Conservation (phyloP, 2,113 vertebrate species). For the Origma solitaria region DNA sequence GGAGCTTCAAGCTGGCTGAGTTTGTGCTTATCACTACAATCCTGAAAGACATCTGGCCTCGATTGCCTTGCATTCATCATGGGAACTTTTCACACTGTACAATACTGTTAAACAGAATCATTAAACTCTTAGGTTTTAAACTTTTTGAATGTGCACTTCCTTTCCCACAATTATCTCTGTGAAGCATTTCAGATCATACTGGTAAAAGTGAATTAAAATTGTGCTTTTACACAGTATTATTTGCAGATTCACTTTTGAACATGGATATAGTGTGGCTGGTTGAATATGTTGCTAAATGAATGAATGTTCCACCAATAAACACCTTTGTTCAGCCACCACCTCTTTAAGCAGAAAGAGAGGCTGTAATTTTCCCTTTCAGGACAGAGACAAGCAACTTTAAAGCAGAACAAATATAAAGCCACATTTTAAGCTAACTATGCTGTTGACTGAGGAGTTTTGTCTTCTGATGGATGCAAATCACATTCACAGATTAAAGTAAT, state of each 20-base stretch:
- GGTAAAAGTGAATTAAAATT: background rate
- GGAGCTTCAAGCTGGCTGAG: background rate
- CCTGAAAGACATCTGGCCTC: background rate
- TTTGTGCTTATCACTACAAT: background rate
- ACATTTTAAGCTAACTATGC: background rate
- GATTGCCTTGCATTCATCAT: background rate
- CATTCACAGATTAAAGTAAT: slow-evolving; percentile 69
- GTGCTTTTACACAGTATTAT: background rate
- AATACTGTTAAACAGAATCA: background rate
- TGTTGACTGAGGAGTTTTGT: background rate
- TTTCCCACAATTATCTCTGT: background rate
- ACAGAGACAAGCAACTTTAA: background rate
- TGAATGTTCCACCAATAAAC: background rate
- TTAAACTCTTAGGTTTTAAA: background rate
- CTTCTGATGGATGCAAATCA: slow-evolving; percentile 48
- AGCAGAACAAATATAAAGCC: background rate
- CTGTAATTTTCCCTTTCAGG: background rate
- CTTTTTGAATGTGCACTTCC: background rate
- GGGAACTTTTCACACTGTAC: background rate
- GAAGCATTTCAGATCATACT: background rate
- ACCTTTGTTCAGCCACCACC: background rate
- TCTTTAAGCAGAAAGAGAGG: background rate
- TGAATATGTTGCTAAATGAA: background rate
- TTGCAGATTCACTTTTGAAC: background rate
- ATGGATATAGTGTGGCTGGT: background rate